Conservation (phyloP, 2,113 vertebrate genomes). For the Callorhinus ursinus region DNA sequence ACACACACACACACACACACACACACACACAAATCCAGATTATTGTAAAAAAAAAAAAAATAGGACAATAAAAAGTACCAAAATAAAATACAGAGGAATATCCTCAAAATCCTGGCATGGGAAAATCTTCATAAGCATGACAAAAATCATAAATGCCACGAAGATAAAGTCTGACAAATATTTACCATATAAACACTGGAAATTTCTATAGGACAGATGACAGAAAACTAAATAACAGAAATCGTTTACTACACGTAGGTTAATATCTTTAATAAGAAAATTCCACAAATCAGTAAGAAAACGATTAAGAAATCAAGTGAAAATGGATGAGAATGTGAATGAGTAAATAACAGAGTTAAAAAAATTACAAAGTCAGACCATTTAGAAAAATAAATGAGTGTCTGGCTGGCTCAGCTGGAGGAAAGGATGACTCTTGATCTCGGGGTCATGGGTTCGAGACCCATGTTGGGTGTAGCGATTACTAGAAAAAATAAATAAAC, state of each 20-base stretch:
- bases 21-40: background rate
- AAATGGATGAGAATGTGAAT: background rate
- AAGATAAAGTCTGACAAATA: background rate
- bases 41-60: background rate
- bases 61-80: background rate
- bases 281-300: background rate
- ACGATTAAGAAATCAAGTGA: background rate
- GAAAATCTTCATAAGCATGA: background rate
- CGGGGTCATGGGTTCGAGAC: background rate
- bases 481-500: background rate
- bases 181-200: background rate
- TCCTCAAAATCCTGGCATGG: background rate
- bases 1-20: background rate
- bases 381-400: background rate
- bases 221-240: background rate
- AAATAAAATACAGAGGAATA: background rate
- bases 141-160: background rate
- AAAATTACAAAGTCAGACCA: background rate
- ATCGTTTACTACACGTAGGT: background rate
- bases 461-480: background rate
- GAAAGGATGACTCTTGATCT: background rate
- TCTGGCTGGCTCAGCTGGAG: background rate
- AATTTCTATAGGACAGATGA: background rate
- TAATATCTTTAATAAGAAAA: background rate
- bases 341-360: background rate